Percentiles rank a stretch among this genome's conserved stretches.
Conservation (phyloP, 2,113 vertebrate species). For the Chaetura pelagica region DNA sequence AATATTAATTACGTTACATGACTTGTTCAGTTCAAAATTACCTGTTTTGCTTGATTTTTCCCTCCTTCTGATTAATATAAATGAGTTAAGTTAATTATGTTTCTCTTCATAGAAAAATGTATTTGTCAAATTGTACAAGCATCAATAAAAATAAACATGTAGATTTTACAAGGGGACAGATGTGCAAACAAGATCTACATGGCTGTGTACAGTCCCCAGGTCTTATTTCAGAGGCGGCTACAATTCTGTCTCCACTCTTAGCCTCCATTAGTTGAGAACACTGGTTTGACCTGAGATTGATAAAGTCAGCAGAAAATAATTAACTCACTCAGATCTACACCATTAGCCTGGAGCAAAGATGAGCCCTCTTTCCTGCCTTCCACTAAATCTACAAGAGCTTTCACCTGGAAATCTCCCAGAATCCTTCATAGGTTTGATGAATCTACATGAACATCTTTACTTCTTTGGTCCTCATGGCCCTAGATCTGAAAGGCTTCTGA, state of each 20-base stretch:
- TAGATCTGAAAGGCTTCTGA: background rate
- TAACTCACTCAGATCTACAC: background rate
- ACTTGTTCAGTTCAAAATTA: slow-evolving; percentile 75
- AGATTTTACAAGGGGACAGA: slow-evolving; percentile 12
- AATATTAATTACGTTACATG: slow-evolving; percentile 74
- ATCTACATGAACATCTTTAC: background rate
- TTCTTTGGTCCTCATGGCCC: background rate
- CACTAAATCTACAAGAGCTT: background rate
- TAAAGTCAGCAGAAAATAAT: slow-evolving; percentile 7
- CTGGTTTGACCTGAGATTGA: background rate
- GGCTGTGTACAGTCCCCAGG: background rate
- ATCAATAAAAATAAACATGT: slow-evolving; percentile 72
- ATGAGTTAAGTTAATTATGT: slow-evolving; percentile 80
- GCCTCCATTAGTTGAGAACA: background rate
- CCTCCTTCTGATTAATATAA: slow-evolving; percentile 80
- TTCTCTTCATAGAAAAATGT: slow-evolving; percentile 77
- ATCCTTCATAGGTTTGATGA: background rate
- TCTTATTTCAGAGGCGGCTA: background rate
- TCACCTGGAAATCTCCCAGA: background rate
- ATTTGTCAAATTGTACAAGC: slow-evolving; percentile 75
- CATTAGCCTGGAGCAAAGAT: background rate
- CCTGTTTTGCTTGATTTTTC: slow-evolving; percentile 65
- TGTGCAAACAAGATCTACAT: background rate
- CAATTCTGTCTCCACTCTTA: background rate
- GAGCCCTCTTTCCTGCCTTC: background rate